Percentiles rank a stretch among this genome's conserved stretches.
These are phyloP conservation scores for Corydoras sp. DNA, from an alignment of 2,113 vertebrate genomes.

Conservation along the genomic window DNA sequence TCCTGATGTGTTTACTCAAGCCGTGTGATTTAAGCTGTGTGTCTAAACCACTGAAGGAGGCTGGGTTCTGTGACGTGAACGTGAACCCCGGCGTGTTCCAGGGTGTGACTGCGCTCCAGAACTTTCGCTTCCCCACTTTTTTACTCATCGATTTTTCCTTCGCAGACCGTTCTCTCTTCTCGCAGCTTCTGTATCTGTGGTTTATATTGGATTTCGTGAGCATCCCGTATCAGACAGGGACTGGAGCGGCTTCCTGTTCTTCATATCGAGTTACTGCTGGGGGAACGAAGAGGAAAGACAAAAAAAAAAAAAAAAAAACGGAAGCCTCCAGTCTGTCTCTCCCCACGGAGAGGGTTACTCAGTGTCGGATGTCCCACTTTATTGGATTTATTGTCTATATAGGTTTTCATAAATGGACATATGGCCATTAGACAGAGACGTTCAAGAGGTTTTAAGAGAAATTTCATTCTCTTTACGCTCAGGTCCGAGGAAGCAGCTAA, in stretches of 20 bases:
- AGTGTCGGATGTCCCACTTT: conserved; percentile 8
- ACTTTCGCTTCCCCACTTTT: not conserved
- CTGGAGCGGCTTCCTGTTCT: conserved; percentile 11
- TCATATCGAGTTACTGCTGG: conserved; percentile 18
- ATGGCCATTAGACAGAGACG: not conserved
- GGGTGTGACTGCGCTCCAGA: too few relatives aligned
- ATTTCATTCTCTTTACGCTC: not conserved
- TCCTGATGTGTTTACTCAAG: too few relatives aligned
- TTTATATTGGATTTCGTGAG: conserved; percentile 28
- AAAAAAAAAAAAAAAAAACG: not conserved
- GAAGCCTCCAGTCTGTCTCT: conserved; percentile 11
- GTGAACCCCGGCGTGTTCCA: too few relatives aligned
- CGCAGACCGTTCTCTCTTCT: not conserved
- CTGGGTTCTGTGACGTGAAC: too few relatives aligned
- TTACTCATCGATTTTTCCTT: conserved; percentile 7
- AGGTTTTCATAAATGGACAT: not conserved
- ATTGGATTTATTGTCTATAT: conserved; percentile 4
- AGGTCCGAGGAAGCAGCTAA: not conserved
- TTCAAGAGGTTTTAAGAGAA: not conserved
- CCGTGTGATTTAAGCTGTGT: too few relatives aligned
- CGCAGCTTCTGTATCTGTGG: conserved; percentile 13
- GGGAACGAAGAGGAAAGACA: not conserved
- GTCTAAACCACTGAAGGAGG: too few relatives aligned
- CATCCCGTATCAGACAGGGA: conserved; percentile 17
- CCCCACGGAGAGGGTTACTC: not conserved